Conservation (phyloP, 23 tunicate species). For the Phallusia fumigata region DNA sequence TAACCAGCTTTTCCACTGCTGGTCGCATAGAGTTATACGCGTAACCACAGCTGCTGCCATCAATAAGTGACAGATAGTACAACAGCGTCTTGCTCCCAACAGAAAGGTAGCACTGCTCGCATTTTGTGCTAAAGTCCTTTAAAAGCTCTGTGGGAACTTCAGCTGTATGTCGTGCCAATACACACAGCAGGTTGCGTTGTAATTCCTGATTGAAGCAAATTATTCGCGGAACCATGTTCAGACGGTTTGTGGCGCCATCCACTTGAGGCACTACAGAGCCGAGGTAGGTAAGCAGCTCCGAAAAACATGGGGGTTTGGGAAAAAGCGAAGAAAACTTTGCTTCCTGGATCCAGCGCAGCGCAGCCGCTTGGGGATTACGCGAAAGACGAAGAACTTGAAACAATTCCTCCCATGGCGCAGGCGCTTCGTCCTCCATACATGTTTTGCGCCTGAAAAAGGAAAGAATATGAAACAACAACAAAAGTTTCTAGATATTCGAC, state of each 20-base stretch:
- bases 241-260: not conserved
- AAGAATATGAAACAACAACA: no score
- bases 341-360: not conserved
- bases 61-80: not conserved
- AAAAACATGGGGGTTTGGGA: not conserved
- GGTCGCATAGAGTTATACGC: not conserved
- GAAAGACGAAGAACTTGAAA: not conserved
- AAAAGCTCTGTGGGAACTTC: not conserved
- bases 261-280: not conserved
- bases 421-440: constrained; percentile 4
- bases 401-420: constrained; percentile 6
- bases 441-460: not conserved
- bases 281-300: not conserved
- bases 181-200: not conserved
- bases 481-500: no score
- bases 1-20: not conserved
- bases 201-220: not conserved
- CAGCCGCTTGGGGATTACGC: not conserved
- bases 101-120: not conserved
- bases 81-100: not conserved
- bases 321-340: constrained; percentile 3
- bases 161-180: not conserved
- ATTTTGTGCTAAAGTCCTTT: not conserved
- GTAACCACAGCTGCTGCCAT: not conserved
- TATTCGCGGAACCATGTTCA: not conserved